phyloP scores from a whole-genome alignment of 2,888 invertebrate genomes.

The Penaeus monodon region DNA sequence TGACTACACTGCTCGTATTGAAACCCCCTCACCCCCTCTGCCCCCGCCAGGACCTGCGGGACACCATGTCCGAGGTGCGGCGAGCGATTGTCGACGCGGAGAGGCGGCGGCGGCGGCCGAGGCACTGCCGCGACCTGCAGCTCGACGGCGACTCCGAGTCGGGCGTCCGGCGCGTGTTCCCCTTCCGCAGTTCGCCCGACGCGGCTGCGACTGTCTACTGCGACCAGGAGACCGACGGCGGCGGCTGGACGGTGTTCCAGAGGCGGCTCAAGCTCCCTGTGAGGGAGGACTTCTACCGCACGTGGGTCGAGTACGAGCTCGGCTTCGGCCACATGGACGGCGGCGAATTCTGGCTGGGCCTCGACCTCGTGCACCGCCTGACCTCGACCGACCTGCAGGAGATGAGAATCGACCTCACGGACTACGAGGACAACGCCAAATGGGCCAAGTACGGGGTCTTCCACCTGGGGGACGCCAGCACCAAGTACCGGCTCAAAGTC shows the following conservation, averaged over 20 bases:
- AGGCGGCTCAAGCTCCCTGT: constrained; percentile 18
- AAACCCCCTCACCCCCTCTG: too few relatives aligned
- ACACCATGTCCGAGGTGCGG: too few relatives aligned
- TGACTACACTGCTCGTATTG: too few relatives aligned
- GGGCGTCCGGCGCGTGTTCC: constrained; percentile 24
- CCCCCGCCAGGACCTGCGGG: too few relatives aligned
- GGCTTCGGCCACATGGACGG: constrained; percentile 15
- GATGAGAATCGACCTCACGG: constrained; percentile 20
- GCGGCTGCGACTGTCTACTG: constrained; percentile 19
- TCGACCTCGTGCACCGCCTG: constrained; percentile 20
- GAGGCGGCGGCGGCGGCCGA: background rate
- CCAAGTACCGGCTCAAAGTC: background rate
- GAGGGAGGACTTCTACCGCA: constrained; percentile 21
- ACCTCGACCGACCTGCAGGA: constrained; percentile 9
- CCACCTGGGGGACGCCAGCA: background rate
- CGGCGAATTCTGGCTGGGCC: constrained; percentile 35
- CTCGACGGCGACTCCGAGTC: background rate
- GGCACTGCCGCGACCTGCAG: constrained; percentile 31
- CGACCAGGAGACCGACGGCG: constrained; percentile 27
- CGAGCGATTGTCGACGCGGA: too few relatives aligned
- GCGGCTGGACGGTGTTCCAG: constrained; percentile 38
- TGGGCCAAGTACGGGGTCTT: constrained; percentile 28
- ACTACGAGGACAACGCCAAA: background rate
- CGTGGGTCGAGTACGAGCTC: constrained; percentile 13
- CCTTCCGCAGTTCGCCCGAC: constrained; percentile 15